phyloP scores from a whole-genome alignment of 35 echinoderm and acorn worm genomes.

The Anneissia japonica region DNA sequence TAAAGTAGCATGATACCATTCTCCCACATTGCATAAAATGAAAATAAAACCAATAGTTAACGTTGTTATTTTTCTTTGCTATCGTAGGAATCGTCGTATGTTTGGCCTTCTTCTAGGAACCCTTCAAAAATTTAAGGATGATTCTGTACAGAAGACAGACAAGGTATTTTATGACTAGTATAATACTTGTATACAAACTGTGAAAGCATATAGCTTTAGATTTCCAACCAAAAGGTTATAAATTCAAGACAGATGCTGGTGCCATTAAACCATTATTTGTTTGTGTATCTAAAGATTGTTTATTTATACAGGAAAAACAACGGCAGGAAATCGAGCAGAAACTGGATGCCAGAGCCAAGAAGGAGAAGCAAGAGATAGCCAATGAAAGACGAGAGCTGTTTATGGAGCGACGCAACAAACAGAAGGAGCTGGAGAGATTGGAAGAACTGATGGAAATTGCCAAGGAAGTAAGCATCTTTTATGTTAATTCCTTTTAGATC shows the following conservation, averaged over 20 bases:
- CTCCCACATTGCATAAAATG: too few species aligned
- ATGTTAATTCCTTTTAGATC: too few species aligned
- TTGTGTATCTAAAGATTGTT: too few species aligned
- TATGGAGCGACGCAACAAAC: slow-evolving; percentile 52
- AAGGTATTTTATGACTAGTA: too few species aligned
- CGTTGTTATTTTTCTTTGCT: slow-evolving; percentile 6
- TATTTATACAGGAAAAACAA: slow-evolving; percentile 44
- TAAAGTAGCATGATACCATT: too few species aligned
- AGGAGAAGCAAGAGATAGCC: slow-evolving; percentile 72
- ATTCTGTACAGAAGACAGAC: slow-evolving; percentile 49
- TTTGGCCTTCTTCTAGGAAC: slow-evolving; percentile 95
- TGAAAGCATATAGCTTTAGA: too few species aligned
- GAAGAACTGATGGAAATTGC: slow-evolving; percentile 74
- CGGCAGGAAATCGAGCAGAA: slow-evolving; percentile 75
- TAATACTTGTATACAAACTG: too few species aligned
- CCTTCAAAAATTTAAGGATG: slow-evolving; percentile 91
- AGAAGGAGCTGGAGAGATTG: slow-evolving; percentile 58
- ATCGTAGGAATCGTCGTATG: slow-evolving; percentile 85
- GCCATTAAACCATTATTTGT: too few species aligned
- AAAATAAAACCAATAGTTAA: too few species aligned
- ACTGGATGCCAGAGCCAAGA: slow-evolving; percentile 58
- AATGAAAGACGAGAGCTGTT: slow-evolving; percentile 65
- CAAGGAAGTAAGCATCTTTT: slow-evolving; percentile 50
- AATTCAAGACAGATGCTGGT: too few species aligned
- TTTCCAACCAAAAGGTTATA: too few species aligned